Base-by-base conservation (phyloP, 1,140 invertebrate genomes). In the Bombyx mori region DNA sequence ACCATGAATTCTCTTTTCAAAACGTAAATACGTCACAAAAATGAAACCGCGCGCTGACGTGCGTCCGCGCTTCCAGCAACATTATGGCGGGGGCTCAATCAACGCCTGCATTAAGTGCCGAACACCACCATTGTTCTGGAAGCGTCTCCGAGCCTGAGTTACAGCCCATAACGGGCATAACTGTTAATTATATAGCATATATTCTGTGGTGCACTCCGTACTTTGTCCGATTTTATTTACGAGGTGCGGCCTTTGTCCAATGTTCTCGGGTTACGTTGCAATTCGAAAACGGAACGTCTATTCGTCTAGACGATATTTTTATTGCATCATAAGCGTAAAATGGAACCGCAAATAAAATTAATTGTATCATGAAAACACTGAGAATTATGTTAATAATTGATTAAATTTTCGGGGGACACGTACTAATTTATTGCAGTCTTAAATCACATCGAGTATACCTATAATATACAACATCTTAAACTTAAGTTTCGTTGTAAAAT, bases 141-240 rank as follows among this genome's bases (percentile, higher is more conserved):
- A 70, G 72, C 75, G 67, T 53, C 46, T 49, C 55, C 53, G 63
- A 35, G 54, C 61, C 59, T 78, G 75, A 79, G 74, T 80, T 81
- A 79, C 62, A 70, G 72, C 71, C 79, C 73, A 75, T 79, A 81
- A 76, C 66, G 57, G 69, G 68, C 70, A 71, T 73, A 77, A 79
- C 79, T 77, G 77, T 79, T 82, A 84, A 82, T 82, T 84, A 80
- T 80, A 77, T 70, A 69, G 73, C 70, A 61, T 65, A 71, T 60
- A 66, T 61, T 77, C 66, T 77, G 75, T 61, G 69, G 66, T 70
- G 57, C 61, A 56, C 57, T 56, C 58, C 71, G 64, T 70, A 74
- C 69, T 75, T 78, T 75, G 80, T 73, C 70, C 66, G 66, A 42
- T 47, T 46, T 75, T 75, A 71, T 83, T 83, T 81, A 81, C 62